Evolutionary conservation across 2,113 vertebrate species (phyloP).

Genomic region (Spea multiplicata): DNA sequence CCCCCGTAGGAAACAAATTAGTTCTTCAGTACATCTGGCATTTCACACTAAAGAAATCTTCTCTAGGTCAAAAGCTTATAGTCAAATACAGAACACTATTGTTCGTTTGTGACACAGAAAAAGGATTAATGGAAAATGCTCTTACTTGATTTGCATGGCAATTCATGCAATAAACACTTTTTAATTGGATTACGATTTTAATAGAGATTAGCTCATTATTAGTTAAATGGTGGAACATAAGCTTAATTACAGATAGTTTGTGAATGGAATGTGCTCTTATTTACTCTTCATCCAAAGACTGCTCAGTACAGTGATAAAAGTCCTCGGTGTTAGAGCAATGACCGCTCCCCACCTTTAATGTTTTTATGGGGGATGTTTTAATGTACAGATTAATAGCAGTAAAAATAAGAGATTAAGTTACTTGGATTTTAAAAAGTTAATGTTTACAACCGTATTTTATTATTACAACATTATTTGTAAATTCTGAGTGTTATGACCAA

Average conservation of each 20-base stretch:
- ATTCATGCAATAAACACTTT: background rate
- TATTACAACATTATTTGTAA: too few species aligned
- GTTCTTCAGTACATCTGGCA: background rate
- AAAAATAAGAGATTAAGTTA: too few species aligned
- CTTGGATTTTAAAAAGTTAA: too few species aligned
- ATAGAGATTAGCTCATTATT: background rate
- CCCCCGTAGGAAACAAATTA: background rate
- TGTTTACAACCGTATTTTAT: too few species aligned
- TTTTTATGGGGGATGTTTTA: too few species aligned
- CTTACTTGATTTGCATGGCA: background rate
- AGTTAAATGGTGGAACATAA: background rate
- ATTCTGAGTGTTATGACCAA: too few species aligned
- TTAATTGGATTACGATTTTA: too few species aligned
- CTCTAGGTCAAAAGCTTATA: background rate
- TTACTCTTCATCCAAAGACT: background rate
- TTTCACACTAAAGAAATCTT: background rate
- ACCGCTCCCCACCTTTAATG: too few species aligned
- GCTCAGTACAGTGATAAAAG: background rate
- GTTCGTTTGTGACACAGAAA: slow-evolving; percentile 10
- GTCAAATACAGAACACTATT: background rate
- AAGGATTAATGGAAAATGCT: background rate
- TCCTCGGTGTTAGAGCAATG: background rate
- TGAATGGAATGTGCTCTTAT: background rate
- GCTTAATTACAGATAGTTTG: background rate
- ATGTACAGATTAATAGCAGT: too few species aligned